phyloP scores from a whole-genome alignment of 1,140 invertebrate species.

The Drosophila gunungcola region DNA sequence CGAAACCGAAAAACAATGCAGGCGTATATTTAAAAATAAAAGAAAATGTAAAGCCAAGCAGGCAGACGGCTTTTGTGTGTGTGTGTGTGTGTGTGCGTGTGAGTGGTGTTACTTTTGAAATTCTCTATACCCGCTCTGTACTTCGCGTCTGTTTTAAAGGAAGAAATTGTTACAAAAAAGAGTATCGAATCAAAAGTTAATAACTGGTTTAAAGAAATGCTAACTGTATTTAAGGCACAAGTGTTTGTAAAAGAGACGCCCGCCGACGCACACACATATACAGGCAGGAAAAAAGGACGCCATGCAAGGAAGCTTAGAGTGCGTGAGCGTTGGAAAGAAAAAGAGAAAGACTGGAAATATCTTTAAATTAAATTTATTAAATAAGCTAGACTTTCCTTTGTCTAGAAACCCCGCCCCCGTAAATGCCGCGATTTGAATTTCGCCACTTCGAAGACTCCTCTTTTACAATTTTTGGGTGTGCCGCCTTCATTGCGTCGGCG shows the following conservation, averaged over 20 bases:
- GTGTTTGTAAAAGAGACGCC: conserved; percentile 42
- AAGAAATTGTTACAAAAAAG: conserved; percentile 31
- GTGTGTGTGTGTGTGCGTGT: conserved; percentile 58
- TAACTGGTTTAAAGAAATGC: conserved; percentile 16
- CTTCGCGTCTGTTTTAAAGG: conserved; percentile 50
- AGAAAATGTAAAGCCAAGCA: conserved; percentile 62
- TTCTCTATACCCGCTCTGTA: conserved; percentile 79
- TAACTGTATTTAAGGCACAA: conserved; percentile 23
- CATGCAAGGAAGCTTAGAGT: conserved; percentile 52
- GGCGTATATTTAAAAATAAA: conserved; percentile 41
- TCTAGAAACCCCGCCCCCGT: not conserved
- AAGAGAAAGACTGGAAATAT: conserved; percentile 12
- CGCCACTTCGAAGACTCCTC: conserved; percentile 45
- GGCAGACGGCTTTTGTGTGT: conserved; percentile 60
- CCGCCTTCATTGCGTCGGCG: conserved; percentile 76
- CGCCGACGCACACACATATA: conserved; percentile 43
- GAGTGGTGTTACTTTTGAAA: conserved; percentile 73
- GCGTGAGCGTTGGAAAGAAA: conserved; percentile 29
- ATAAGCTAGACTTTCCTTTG: not conserved
- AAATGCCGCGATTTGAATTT: conserved; percentile 33
- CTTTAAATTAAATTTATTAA: conserved; percentile 20
- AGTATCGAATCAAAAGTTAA: conserved; percentile 10
- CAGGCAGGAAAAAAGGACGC: conserved; percentile 69
- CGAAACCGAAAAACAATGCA: conserved; percentile 12
- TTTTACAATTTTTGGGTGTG: conserved; percentile 78